These are phyloP conservation scores for Phorcus lineatus DNA, from an alignment of 2,888 invertebrate genomes.

Conservation along the genomic window DNA sequence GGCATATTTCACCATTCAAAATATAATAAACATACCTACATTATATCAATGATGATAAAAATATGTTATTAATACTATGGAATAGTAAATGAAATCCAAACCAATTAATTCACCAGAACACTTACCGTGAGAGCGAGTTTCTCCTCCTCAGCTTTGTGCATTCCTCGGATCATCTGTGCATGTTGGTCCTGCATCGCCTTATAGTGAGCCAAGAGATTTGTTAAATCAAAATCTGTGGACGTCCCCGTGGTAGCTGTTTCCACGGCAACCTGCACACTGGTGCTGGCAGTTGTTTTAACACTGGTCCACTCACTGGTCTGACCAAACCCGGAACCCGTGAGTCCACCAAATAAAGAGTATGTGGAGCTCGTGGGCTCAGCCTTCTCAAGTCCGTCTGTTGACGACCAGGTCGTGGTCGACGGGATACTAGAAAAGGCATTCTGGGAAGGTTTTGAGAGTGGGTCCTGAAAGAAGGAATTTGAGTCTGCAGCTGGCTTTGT, in stretches of 20 bases:
- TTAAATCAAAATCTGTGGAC: slow-evolving; percentile 22
- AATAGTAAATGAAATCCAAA: no score
- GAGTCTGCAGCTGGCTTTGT: no score
- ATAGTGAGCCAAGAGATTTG: background rate
- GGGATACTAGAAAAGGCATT: background rate
- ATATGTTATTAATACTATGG: no score
- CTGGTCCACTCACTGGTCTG: background rate
- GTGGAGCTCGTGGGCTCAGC: no score
- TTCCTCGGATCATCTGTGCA: background rate
- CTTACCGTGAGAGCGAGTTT: slow-evolving; percentile 13
- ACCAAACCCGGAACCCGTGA: background rate
- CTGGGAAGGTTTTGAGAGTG: background rate
- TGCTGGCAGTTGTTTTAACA: background rate
- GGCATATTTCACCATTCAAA: no score
- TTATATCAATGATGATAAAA: no score
- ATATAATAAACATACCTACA: no score
- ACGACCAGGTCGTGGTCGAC: background rate
- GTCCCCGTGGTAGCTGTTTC: background rate
- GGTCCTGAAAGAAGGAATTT: background rate
- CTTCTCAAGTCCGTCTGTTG: background rate
- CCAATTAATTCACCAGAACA: no score
- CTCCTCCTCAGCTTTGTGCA: slow-evolving; percentile 11
- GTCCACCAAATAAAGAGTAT: background rate
- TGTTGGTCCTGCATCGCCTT: slow-evolving; percentile 3
- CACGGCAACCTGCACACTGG: background rate